A percentile compares a stretch with the other conserved stretches of the same genome.
phyloP scores from a whole-genome alignment of 2,113 vertebrate species.

The Protobothrops mucrosquamatus region DNA sequence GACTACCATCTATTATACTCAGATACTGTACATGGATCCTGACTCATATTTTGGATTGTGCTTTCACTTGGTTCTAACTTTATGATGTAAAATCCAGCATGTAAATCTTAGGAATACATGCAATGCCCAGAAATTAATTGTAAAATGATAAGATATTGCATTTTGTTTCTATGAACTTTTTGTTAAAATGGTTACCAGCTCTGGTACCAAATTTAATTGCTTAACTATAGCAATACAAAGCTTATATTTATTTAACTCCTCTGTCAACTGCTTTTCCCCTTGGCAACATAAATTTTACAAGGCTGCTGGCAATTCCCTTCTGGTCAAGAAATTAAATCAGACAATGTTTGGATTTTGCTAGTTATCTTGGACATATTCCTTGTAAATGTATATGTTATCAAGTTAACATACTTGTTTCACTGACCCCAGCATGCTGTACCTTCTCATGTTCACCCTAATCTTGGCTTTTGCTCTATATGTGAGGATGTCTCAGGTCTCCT shows the following conservation, averaged over 20 bases:
- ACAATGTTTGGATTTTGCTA: background rate
- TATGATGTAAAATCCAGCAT: background rate
- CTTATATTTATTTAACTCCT: rapidly evolving
- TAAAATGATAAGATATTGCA: background rate
- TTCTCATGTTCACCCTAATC: background rate
- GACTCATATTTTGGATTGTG: background rate
- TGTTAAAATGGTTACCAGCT: background rate
- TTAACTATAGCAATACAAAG: background rate
- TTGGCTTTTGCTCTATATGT: background rate
- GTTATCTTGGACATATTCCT: background rate
- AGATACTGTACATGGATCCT: background rate
- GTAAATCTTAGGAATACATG: background rate
- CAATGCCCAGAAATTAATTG: slow-evolving; percentile 8
- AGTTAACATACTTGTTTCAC: background rate
- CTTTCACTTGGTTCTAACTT: background rate
- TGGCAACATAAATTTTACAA: background rate
- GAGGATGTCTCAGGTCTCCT: background rate
- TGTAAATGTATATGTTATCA: background rate
- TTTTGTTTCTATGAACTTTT: background rate
- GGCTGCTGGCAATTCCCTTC: background rate
- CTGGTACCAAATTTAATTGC: background rate
- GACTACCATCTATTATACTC: background rate
- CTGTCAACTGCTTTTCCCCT: background rate
- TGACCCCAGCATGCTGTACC: background rate
- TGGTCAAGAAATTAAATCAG: background rate